A percentile compares a stretch with the other conserved stretches of the same genome.
phyloP scores from a whole-genome alignment of 1,140 invertebrate genomes.

The Neomicropteryx cornuta region DNA sequence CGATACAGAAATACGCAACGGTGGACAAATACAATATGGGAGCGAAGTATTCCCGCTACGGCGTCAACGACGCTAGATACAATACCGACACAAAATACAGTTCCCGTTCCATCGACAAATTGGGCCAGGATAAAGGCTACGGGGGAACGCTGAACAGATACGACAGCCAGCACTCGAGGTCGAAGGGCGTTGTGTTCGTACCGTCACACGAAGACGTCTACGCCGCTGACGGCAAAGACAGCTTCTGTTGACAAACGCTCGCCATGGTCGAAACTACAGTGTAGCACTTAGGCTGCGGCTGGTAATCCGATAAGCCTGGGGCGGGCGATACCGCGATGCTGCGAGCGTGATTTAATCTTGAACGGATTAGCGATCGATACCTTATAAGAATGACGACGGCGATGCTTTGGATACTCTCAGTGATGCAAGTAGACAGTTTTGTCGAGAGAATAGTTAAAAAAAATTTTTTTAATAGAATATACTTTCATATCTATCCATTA shows the following conservation, averaged over 20 bases:
- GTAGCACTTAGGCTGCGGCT: slow-evolving; percentile 16
- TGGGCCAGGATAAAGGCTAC: slow-evolving; percentile 24
- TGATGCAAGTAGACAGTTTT: too few relatives aligned
- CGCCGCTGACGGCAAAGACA: slow-evolving; percentile 53
- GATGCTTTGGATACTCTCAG: too few relatives aligned
- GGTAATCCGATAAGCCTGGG: too few relatives aligned
- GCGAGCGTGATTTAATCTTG: too few relatives aligned
- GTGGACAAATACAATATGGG: slow-evolving; percentile 41
- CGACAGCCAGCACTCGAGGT: slow-evolving; percentile 33
- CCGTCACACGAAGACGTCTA: slow-evolving; percentile 35
- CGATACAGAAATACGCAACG: slow-evolving; percentile 38
- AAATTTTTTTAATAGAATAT: too few relatives aligned
- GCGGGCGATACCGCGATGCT: too few relatives aligned
- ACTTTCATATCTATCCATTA: too few relatives aligned
- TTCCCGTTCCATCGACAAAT: slow-evolving; percentile 12
- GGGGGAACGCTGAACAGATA: slow-evolving; percentile 34
- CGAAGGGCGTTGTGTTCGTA: slow-evolving; percentile 25
- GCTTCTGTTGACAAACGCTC: slow-evolving; percentile 61
- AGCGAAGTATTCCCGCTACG: slow-evolving; percentile 36
- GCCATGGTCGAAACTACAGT: slow-evolving; percentile 53
- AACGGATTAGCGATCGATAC: too few relatives aligned
- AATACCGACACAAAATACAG: slow-evolving; percentile 25
- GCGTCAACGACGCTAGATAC: slow-evolving; percentile 37
- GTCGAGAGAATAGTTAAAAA: too few relatives aligned
- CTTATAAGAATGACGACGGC: too few relatives aligned